A percentile compares a stretch with the other conserved stretches of the same genome.
Evolutionary conservation across 2,797 vertebrate genomes (phyloP).

Genomic region (Gallinago nigripennis): DNA sequence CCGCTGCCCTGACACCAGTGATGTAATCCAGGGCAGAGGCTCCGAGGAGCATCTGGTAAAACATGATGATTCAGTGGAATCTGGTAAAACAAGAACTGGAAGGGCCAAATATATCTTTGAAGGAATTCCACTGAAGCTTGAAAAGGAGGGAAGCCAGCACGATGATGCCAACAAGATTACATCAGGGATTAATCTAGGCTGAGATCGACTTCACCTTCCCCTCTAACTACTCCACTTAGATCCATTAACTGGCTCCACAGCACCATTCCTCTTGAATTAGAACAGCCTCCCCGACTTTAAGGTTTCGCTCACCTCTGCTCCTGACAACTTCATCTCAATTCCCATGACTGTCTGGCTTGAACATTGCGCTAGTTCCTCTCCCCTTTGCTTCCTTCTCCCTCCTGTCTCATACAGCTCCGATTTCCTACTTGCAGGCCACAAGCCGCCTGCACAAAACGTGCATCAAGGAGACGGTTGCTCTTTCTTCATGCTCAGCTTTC

Average conservation of each 20-base stretch:
- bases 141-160: constrained; percentile 8
- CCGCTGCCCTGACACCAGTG: background rate
- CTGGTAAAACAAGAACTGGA: constrained; percentile 47
- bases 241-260: background rate
- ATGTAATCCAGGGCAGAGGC: constrained; percentile 50
- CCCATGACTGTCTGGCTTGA: background rate
- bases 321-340: constrained; percentile 15
- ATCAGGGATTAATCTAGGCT: constrained; percentile 40
- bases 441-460: background rate
- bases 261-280: background rate
- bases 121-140: constrained; percentile 26
- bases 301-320: background rate
- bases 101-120: constrained; percentile 23
- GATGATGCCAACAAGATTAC: constrained; percentile 30
- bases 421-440: background rate
- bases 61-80: constrained; percentile 59
- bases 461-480: background rate
- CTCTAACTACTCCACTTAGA: background rate
- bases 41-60: constrained; percentile 30
- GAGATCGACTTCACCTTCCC: background rate
- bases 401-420: background rate
- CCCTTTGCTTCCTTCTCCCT: background rate
- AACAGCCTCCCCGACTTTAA: background rate
- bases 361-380: fast-evolving
- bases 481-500: background rate